A percentile compares a stretch with the other conserved stretches of the same genome.
Evolutionary conservation across 37 sponge, comb jelly and placozoan genomes (phyloP).

Genomic region (Tethya wilhelma): DNA sequence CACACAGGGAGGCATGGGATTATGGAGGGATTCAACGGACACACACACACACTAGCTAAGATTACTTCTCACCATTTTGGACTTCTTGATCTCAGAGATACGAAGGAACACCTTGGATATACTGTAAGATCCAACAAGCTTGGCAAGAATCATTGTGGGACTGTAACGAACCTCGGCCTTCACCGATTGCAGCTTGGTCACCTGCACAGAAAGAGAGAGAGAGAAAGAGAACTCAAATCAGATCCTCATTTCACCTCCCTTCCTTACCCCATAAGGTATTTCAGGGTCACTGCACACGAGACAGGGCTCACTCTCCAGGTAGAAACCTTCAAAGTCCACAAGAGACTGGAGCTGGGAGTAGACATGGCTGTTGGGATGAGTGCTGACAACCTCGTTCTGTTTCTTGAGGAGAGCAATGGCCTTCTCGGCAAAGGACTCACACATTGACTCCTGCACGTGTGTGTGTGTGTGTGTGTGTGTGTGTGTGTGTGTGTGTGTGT

Average conservation of each 20-base stretch:
- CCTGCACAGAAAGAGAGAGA: background rate
- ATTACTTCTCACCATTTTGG: constrained; percentile 82
- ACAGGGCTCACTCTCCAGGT: constrained; percentile 94
- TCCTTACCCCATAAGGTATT: constrained; percentile 65
- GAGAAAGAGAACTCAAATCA: background rate
- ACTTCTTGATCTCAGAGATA: constrained; percentile 83
- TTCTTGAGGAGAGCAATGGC: constrained; percentile 72
- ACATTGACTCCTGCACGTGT: constrained; percentile 44
- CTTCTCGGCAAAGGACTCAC: constrained; percentile 32
- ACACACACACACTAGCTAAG: background rate
- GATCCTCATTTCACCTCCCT: background rate
- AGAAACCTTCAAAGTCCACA: constrained; percentile 94
- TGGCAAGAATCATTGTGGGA: constrained; percentile 80
- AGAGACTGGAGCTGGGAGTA: constrained; percentile 75
- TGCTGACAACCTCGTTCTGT: constrained; percentile 66
- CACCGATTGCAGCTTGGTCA: constrained; percentile 70
- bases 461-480: constrained; percentile 9
- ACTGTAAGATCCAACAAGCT: constrained; percentile 71
- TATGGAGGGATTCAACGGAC: too few species aligned
- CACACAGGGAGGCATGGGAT: too few species aligned
- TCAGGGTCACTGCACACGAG: constrained; percentile 96
- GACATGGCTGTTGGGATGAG: constrained; percentile 87
- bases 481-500: background rate
- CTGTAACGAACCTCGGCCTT: constrained; percentile 86
- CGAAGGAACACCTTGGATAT: constrained; percentile 70